Percentiles rank a stretch among this genome's conserved stretches.
These are phyloP conservation scores for Phrixothrix hirtus DNA, from an alignment of 2,888 invertebrate species.

Conservation along the genomic window DNA sequence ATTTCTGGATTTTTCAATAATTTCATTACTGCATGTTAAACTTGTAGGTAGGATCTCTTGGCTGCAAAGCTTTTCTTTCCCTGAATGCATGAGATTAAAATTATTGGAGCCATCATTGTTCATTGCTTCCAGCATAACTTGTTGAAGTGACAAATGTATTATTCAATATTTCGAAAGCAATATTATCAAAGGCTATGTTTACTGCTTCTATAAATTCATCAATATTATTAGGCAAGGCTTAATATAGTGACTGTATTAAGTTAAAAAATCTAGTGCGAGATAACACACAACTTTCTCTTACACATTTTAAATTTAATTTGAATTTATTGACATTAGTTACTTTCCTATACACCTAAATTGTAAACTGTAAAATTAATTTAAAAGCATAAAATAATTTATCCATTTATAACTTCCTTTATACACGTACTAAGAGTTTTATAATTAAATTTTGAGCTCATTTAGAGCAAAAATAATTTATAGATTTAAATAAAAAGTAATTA, in stretches of 20 bases:
- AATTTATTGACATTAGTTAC: no score
- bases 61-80: slow-evolving; percentile 3
- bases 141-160: slow-evolving; percentile 2
- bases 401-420: no score
- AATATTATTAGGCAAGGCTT: slow-evolving; percentile 1
- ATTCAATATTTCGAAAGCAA: background rate
- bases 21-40: slow-evolving; percentile 11
- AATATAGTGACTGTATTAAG: background rate
- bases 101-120: background rate
- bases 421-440: no score
- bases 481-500: no score
- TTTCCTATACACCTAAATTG: no score
- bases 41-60: slow-evolving; percentile 1
- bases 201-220: slow-evolving; percentile 1
- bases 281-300: no score
- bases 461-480: no score
- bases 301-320: no score
- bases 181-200: slow-evolving; percentile 1
- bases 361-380: no score
- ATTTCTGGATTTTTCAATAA: slow-evolving; percentile 8
- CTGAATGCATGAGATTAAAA: slow-evolving; percentile 1
- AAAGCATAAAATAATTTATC: no score
- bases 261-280: background rate
- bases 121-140: slow-evolving; percentile 2
- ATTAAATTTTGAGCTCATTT: no score